Conservation (phyloP, 2,797 vertebrate species). For the Huso huso region DNA sequence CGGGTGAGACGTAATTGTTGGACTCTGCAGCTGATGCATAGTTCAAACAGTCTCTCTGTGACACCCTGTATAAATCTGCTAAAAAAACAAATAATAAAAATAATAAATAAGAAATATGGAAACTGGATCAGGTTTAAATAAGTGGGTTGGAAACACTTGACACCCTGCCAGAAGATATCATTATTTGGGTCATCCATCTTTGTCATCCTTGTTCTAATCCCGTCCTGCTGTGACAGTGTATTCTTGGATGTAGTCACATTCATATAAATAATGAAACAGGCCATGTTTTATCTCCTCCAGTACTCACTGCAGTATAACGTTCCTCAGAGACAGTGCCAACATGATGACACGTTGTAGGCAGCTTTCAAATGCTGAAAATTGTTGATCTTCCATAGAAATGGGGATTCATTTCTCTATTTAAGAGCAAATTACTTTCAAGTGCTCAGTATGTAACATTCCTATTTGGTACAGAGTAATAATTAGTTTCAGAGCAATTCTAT, state of each 20-base stretch:
- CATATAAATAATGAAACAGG: constrained; percentile 50
- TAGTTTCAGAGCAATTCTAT: no score
- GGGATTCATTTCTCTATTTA: no score
- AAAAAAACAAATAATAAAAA: no score
- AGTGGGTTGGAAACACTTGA: constrained; percentile 26
- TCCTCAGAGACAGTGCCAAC: constrained; percentile 34
- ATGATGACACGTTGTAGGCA: constrained; percentile 27
- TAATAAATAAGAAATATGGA: no score
- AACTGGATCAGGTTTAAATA: constrained; percentile 9
- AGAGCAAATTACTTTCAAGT: no score
- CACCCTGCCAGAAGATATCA: constrained; percentile 50
- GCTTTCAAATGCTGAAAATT: constrained; percentile 5
- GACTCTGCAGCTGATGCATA: no score
- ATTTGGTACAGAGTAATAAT: no score
- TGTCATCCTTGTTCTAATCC: constrained; percentile 52
- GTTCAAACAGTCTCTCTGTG: no score
- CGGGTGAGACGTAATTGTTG: no score
- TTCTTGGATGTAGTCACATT: constrained; percentile 41
- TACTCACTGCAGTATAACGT: constrained; percentile 36
- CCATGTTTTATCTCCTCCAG: constrained; percentile 40
- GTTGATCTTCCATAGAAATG: no score
- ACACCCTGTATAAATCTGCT: no score
- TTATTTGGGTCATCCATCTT: constrained; percentile 65
- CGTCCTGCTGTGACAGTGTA: constrained; percentile 46
- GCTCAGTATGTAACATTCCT: no score